phyloP scores from a whole-genome alignment of 2,113 vertebrate genomes.

The Rhinogobius similis region DNA sequence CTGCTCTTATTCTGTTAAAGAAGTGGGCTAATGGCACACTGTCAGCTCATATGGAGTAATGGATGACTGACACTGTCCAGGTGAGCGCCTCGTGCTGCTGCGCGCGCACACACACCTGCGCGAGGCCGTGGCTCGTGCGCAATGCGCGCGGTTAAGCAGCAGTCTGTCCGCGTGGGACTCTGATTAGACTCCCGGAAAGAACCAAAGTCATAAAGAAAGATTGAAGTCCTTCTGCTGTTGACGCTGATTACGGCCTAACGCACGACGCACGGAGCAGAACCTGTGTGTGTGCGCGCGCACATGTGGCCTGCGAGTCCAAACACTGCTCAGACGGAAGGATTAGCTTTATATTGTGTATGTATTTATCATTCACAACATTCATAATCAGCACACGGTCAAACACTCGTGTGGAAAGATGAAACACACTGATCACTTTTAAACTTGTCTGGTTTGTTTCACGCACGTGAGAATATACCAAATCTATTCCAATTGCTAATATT shows the following conservation, averaged over 20 bases:
- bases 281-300: background rate
- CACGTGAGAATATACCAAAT: no score
- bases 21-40: constrained; percentile 1
- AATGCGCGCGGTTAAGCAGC: constrained; percentile 19
- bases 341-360: background rate
- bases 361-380: background rate
- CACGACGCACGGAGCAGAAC: background rate
- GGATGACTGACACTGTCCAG: background rate
- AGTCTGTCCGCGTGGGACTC: constrained; percentile 35
- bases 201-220: constrained; percentile 24
- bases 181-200: constrained; percentile 51
- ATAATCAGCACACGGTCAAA: background rate
- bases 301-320: constrained; percentile 6
- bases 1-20: constrained; percentile 4
- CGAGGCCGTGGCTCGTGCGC: background rate
- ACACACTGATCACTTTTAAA: background rate
- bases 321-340: constrained; percentile 1
- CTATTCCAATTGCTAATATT: no score
- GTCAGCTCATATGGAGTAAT: constrained; percentile 7
- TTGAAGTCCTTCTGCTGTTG: constrained; percentile 14
- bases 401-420: background rate
- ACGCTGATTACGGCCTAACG: constrained; percentile 40
- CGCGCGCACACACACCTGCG: background rate
- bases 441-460: no score
- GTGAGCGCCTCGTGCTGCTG: constrained; percentile 2